A percentile compares a stretch with the other conserved stretches of the same genome.
phyloP scores from a whole-genome alignment of 2,797 vertebrate species.

The Myotis daubentonii region DNA sequence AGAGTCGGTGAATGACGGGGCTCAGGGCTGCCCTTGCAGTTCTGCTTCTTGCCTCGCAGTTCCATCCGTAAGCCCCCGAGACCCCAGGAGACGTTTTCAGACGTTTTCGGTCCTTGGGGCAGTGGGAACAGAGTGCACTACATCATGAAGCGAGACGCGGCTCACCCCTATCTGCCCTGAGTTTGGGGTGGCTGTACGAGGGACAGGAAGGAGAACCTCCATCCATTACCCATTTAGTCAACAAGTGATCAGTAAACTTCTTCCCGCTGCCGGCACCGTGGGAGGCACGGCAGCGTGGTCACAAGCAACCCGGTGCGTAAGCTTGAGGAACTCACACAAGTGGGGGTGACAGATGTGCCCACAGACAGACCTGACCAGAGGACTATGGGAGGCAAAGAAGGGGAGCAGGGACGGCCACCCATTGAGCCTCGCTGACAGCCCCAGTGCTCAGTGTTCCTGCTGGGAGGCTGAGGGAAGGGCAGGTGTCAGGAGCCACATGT shows the following conservation, averaged over 20 bases:
- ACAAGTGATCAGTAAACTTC: background rate
- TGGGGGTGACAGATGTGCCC: background rate
- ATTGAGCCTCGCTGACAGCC: accelerated
- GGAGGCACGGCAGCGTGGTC: background rate
- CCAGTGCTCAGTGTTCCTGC: background rate
- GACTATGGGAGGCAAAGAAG: background rate
- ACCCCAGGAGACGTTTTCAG: background rate
- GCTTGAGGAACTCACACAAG: background rate
- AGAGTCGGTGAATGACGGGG: background rate
- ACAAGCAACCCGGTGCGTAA: background rate
- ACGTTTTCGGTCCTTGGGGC: background rate
- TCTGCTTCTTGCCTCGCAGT: background rate
- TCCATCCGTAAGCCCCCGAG: background rate
- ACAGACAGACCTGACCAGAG: background rate
- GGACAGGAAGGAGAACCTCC: background rate
- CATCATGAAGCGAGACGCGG: background rate
- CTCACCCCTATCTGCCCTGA: background rate
- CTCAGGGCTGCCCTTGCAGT: background rate
- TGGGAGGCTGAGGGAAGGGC: background rate
- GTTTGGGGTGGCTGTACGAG: background rate
- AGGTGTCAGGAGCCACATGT: background rate
- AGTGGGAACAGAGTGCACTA: background rate
- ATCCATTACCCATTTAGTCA: background rate
- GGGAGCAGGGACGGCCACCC: background rate
- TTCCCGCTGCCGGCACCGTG: accelerated